Conservation (phyloP, 2,797 vertebrate species). For the Echeneis naucrates region DNA sequence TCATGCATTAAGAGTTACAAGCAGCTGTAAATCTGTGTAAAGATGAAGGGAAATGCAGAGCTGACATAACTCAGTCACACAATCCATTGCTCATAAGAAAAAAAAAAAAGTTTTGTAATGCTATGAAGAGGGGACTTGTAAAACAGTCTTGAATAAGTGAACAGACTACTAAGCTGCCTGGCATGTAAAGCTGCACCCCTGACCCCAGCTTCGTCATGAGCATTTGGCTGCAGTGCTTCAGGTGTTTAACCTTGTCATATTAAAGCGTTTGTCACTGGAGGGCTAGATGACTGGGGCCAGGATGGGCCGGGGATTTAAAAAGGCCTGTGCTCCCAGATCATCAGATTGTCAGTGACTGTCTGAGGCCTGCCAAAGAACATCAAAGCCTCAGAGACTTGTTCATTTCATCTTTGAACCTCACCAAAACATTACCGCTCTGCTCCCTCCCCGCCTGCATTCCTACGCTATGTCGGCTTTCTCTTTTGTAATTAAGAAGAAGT, state of each 20-base stretch:
- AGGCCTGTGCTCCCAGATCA: slow-evolving; percentile 67
- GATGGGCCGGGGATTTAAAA: slow-evolving; percentile 52
- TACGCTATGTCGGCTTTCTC: slow-evolving; percentile 22
- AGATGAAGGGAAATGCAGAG: not conserved
- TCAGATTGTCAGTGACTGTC: slow-evolving; percentile 81
- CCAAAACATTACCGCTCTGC: slow-evolving; percentile 58
- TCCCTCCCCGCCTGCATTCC: slow-evolving; percentile 47
- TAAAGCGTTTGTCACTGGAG: slow-evolving; percentile 78
- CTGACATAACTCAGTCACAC: not conserved
- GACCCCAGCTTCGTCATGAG: slow-evolving; percentile 54
- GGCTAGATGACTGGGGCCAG: slow-evolving; percentile 67
- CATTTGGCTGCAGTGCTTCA: slow-evolving; percentile 69
- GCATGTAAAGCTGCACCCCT: slow-evolving; percentile 61
- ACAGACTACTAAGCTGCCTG: slow-evolving; percentile 22
- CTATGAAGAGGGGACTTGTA: slow-evolving; percentile 18
- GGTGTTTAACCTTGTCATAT: slow-evolving; percentile 83
- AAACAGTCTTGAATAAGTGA: slow-evolving; percentile 48
- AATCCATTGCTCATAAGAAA: not conserved
- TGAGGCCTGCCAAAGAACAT: slow-evolving; percentile 82
- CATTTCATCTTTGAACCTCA: slow-evolving; percentile 81
- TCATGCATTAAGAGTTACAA: slow-evolving; percentile 1
- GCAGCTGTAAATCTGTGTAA: slow-evolving; percentile 10
- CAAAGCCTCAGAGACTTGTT: slow-evolving; percentile 75
- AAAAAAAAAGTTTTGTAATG: slow-evolving; percentile 11
- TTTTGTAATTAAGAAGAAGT: slow-evolving; percentile 17